Percentiles rank a stretch among this genome's conserved stretches.
These are phyloP conservation scores for Mohoua ochrocephala DNA, from an alignment of 2,113 vertebrate genomes.

Conservation along the genomic window DNA sequence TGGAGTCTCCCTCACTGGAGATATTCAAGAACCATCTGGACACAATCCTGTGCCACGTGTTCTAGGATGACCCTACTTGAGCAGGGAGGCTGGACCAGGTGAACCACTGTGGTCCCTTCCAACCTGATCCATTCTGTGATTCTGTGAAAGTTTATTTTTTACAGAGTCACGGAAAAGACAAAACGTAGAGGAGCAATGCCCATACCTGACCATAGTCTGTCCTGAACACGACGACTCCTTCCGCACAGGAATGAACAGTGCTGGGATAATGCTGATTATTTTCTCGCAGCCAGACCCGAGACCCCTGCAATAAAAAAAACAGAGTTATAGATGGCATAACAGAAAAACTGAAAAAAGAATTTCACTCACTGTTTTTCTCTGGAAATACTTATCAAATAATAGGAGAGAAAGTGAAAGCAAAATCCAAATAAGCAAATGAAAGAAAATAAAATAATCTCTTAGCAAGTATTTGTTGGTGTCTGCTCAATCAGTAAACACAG, in stretches of 20 bases:
- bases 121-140: too few relatives aligned
- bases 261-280: constrained; percentile 89
- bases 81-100: neutral
- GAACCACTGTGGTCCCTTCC: neutral
- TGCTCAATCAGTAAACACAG: neutral
- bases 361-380: neutral
- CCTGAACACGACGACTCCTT: constrained; percentile 85
- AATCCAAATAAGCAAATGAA: neutral
- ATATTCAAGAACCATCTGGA: neutral
- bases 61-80: neutral
- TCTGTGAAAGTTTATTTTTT: neutral
- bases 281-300: constrained; percentile 91
- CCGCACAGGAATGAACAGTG: constrained; percentile 88
- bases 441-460: neutral
- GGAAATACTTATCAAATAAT: neutral
- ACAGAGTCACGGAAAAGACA: neutral
- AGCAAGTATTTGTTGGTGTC: neutral
- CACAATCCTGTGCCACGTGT: neutral
- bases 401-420: neutral
- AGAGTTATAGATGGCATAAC: neutral
- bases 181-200: rapidly evolving
- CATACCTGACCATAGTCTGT: constrained; percentile 91
- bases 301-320: constrained; percentile 76
- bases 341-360: neutral
- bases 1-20: neutral